Evolutionary conservation across 2,797 vertebrate genomes (phyloP).

Genomic region (Acomys russatus): DNA sequence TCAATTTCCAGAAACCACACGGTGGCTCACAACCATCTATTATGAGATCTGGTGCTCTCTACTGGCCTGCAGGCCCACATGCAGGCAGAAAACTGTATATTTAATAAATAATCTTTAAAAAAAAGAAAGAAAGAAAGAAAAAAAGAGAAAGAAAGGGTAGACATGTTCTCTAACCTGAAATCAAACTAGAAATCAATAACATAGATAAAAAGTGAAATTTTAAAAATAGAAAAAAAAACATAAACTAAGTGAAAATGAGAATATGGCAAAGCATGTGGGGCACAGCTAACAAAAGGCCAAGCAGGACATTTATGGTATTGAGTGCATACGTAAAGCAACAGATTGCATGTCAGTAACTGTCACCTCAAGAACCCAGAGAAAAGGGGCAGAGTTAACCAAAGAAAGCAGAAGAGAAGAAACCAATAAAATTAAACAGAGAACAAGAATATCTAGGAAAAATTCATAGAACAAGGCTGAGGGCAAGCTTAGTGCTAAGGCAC

Average conservation of each 20-base stretch:
- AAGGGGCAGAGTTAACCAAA: not conserved
- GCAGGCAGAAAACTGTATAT: no score
- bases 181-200: slow-evolving; percentile 13
- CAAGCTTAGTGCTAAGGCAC: not conserved
- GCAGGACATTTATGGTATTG: not conserved
- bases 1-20: no score
- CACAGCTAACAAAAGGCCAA: not conserved
- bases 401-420: not conserved
- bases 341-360: not conserved
- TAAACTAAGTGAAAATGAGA: not conserved
- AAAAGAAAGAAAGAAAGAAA: no score
- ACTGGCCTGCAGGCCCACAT: no score
- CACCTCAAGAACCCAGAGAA: not conserved
- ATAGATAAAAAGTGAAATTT: not conserved
- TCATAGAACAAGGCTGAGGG: not conserved
- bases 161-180: not conserved
- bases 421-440: not conserved
- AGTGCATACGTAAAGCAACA: not conserved
- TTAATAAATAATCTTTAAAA: no score
- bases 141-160: not conserved
- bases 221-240: not conserved
- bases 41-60: no score
- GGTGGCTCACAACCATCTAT: no score
- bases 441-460: not conserved
- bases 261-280: not conserved